Evolutionary conservation across 2,888 invertebrate genomes (phyloP), one percentile per base, ranked within the genome.

Genomic region (Dasypogon diadema): DNA sequence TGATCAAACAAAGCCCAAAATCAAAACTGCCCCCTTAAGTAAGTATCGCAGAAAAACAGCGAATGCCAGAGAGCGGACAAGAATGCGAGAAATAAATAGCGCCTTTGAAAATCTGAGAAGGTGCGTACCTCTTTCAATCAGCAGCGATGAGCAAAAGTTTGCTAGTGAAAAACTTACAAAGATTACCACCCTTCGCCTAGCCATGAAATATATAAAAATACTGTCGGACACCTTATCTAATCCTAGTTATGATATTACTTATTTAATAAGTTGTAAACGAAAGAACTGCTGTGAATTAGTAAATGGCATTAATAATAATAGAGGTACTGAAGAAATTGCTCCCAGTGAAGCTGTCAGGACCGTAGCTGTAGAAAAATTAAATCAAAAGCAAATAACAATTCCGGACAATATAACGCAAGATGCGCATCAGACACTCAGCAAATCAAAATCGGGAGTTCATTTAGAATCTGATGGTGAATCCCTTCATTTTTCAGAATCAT

Each of bases 21-120:
- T 91, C 80, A 88, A 91, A 83, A 89, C 92, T 24, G 91, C 92
- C 75, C 92, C 93, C 12, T 88, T 96, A 80, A 95, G 95, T 87
- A 96, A 96, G 85, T 96, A 96, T 87, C 88, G 96, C 24, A 89
- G 96, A 81, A 94, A 94, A 88, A 95, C 95, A 0, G 96, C 96
- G 12, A 97, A 96, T 87, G 95, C 95, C 0, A 87, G 96, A 30
- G 96, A 97, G 82, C 86, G 96, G 34, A 92, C 92, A 79, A 89
- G 96, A 75, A 96, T 96, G 96, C 88, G 93, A 63, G 96, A 96
- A 84, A 96, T 97, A 80, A 97, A 97, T 87, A 89, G 91, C 77
- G 96, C 96, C 0, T 97, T 96, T 85, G 96, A 96, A 83, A 89
- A 91, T 1, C 87, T 97, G 6, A 88, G 95, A 22, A 88, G 90